Conservation (phyloP, 2,797 vertebrate genomes). For the Epinephelus awoara region DNA sequence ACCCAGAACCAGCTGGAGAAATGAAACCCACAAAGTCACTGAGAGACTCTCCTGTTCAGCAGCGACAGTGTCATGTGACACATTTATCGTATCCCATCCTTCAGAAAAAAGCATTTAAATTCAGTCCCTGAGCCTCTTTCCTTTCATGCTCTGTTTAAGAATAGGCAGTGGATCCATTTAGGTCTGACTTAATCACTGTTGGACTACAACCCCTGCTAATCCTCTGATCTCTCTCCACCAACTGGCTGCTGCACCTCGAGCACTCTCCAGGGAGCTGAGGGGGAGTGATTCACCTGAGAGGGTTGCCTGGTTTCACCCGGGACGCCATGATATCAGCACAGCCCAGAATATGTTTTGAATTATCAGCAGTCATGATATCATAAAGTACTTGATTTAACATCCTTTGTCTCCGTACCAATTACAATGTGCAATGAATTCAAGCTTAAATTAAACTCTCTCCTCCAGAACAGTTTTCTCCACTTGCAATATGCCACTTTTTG, state of each 20-base stretch:
- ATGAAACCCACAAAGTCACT: background rate
- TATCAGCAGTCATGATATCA: background rate
- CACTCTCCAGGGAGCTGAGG: slow-evolving; percentile 14
- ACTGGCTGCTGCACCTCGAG: slow-evolving; percentile 44
- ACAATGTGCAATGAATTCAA: background rate
- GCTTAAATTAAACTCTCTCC: background rate
- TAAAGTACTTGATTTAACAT: background rate
- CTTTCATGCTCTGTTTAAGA: slow-evolving; percentile 55
- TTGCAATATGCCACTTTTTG: background rate
- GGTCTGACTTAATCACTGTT: slow-evolving; percentile 64
- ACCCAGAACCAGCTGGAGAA: background rate
- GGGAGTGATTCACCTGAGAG: slow-evolving; percentile 28
- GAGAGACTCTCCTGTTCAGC: background rate
- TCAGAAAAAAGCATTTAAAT: background rate
- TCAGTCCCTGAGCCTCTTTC: slow-evolving; percentile 44
- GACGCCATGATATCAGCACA: slow-evolving; percentile 13
- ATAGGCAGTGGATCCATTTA: slow-evolving; percentile 72
- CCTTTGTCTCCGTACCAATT: background rate
- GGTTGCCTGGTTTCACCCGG: background rate
- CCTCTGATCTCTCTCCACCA: slow-evolving; percentile 74
- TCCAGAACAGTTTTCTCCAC: background rate
- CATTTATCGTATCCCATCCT: background rate
- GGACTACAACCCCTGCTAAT: slow-evolving; percentile 68
- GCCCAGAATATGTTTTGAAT: background rate
- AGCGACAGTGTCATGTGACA: background rate